phyloP scores from a whole-genome alignment of 2,888 invertebrate genomes.

The Thera britannica region DNA sequence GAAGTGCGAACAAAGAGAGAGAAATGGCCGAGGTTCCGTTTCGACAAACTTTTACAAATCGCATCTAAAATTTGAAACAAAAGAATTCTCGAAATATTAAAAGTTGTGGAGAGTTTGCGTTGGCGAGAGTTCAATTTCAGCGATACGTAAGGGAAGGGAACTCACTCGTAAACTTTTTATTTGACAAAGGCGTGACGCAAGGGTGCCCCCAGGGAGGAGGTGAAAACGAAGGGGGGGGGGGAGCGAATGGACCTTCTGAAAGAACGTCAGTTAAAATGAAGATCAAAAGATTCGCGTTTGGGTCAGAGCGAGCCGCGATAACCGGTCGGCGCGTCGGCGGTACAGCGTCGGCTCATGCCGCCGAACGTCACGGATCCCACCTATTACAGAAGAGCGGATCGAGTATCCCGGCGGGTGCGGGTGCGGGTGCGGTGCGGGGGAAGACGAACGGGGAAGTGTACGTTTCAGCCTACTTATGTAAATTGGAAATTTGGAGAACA shows the following conservation, averaged over 20 bases:
- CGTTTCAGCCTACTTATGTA: conserved; percentile 14
- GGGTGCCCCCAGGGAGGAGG: neutral
- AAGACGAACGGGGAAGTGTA: neutral
- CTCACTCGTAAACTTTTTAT: conserved; percentile 37
- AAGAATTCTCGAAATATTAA: conserved; percentile 39
- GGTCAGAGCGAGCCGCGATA: conserved; percentile 29
- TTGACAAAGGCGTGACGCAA: conserved; percentile 39
- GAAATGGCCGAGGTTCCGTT: conserved; percentile 37
- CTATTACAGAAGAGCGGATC: conserved; percentile 1
- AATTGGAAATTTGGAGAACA: conserved; percentile 15
- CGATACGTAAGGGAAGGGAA: conserved; percentile 22
- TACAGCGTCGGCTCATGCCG: neutral
- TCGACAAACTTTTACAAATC: conserved; percentile 34
- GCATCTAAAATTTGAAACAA: conserved; percentile 37
- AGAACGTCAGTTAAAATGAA: conserved; percentile 46
- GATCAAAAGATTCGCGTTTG: conserved; percentile 50
- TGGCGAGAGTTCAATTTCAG: conserved; percentile 26
- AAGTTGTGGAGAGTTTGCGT: conserved; percentile 31
- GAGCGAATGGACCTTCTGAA: conserved; percentile 28
- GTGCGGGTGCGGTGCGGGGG: neutral
- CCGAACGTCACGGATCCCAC: neutral
- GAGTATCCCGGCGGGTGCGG: neutral
- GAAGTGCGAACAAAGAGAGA: conserved; percentile 33
- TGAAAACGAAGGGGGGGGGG: neutral
- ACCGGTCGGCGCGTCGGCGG: neutral